These are phyloP conservation scores for Pipistrellus kuhlii DNA, from an alignment of 2,797 vertebrate species.

Conservation along the genomic window DNA sequence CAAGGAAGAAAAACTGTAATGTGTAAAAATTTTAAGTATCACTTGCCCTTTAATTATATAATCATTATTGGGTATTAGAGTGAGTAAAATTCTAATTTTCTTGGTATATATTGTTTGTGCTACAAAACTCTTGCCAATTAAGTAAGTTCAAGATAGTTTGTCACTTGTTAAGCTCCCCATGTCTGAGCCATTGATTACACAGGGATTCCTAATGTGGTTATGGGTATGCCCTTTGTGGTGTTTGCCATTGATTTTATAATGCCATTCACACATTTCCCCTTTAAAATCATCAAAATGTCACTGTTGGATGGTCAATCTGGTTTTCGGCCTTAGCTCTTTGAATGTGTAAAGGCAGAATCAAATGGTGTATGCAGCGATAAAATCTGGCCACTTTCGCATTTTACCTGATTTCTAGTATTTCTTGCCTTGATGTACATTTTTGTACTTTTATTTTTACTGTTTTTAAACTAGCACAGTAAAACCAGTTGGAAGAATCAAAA, in stretches of 20 bases:
- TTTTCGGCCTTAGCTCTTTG: background rate
- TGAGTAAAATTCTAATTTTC: background rate
- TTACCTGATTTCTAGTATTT: background rate
- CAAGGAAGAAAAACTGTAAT: constrained; percentile 36
- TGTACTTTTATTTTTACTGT: constrained; percentile 20
- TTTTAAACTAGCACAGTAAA: constrained; percentile 24
- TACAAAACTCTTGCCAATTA: constrained; percentile 40
- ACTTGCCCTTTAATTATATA: constrained; percentile 50
- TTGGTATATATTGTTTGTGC: background rate
- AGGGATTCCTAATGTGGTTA: background rate
- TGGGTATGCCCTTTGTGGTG: background rate
- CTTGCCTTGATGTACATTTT: background rate
- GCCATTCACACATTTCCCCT: background rate
- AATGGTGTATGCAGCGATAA: background rate
- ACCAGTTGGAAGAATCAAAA: constrained; percentile 7
- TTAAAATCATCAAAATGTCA: background rate
- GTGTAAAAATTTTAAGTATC: background rate
- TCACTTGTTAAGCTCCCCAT: no score
- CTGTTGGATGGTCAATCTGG: background rate
- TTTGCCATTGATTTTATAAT: constrained; percentile 43
- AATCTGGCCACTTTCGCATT: background rate
- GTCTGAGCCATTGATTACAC: no score
- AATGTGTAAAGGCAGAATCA: background rate
- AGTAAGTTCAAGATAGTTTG: background rate
- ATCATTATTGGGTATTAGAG: background rate